Evolutionary conservation across 1,140 invertebrate species (phyloP).

Genomic region (Acromyrmex heyeri): DNA sequence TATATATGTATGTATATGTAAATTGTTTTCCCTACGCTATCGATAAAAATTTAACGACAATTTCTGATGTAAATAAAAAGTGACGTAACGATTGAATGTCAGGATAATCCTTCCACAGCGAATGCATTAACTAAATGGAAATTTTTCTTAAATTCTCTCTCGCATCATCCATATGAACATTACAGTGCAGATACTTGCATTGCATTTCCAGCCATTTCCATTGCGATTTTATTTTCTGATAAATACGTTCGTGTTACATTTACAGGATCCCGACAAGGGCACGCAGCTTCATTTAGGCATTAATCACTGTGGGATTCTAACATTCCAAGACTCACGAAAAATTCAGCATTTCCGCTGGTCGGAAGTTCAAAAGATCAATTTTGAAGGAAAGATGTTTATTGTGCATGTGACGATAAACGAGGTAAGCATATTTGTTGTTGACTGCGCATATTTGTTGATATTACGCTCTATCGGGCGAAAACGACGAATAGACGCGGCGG

Average conservation of each 20-base stretch:
- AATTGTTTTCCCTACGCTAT: background rate
- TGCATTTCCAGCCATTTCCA: background rate
- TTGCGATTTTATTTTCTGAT: slow-evolving; percentile 48
- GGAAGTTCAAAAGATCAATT: slow-evolving; percentile 98
- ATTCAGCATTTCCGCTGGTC: slow-evolving; percentile 98
- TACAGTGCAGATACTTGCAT: background rate
- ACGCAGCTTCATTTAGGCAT: slow-evolving; percentile 97
- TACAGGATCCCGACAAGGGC: slow-evolving; percentile 93
- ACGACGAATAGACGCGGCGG: background rate
- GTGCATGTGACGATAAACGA: slow-evolving; percentile 93
- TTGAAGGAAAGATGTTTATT: slow-evolving; percentile 99
- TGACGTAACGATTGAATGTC: background rate
- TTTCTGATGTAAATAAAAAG: background rate
- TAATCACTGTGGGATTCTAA: slow-evolving; percentile 97
- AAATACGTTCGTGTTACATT: slow-evolving; percentile 50
- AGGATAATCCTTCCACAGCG: background rate
- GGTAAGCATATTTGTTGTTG: slow-evolving; percentile 83
- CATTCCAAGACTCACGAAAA: slow-evolving; percentile 96
- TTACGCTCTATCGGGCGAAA: background rate
- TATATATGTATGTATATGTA: background rate
- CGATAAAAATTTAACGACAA: background rate
- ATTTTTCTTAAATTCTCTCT: slow-evolving; percentile 18
- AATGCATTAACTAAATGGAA: background rate
- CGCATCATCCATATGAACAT: background rate
- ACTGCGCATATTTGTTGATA: no score